These are phyloP conservation scores for Drosophila mulleri DNA, from an alignment of 2,888 invertebrate genomes.

Conservation along the genomic window DNA sequence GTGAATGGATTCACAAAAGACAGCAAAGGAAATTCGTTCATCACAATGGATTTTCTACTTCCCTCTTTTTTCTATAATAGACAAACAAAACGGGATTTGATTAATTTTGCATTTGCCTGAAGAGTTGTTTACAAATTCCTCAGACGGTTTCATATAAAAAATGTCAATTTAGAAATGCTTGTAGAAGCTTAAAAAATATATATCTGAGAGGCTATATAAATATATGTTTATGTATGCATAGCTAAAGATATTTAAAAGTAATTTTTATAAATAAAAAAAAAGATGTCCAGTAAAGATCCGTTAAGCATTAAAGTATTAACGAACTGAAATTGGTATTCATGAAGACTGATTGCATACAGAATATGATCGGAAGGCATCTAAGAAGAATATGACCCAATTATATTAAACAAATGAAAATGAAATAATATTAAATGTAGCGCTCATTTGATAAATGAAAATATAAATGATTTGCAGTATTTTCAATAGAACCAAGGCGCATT, in stretches of 20 bases:
- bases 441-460: too few species aligned
- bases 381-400: not conserved
- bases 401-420: too few species aligned
- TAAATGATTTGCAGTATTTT: too few species aligned
- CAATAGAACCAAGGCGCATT: too few species aligned
- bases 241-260: not conserved
- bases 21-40: conserved; percentile 41
- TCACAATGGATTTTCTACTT: conserved; percentile 54
- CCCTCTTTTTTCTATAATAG: conserved; percentile 39
- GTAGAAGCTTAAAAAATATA: not conserved
- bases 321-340: not conserved
- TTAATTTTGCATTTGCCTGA: conserved; percentile 52
- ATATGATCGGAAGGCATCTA: not conserved
- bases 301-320: not conserved
- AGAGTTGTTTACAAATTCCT: conserved; percentile 50
- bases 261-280: not conserved
- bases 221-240: not conserved
- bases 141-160: not conserved
- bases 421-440: too few species aligned
- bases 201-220: too few species aligned
- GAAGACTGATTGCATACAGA: not conserved
- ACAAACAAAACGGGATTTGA: conserved; percentile 51
- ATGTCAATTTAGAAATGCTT: not conserved
- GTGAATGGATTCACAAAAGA: conserved; percentile 63
- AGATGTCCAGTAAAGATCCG: not conserved